Percentiles rank a stretch among this genome's conserved stretches.
Evolutionary conservation across 2,888 invertebrate species (phyloP).

Genomic region (Campopleginae sp.): DNA sequence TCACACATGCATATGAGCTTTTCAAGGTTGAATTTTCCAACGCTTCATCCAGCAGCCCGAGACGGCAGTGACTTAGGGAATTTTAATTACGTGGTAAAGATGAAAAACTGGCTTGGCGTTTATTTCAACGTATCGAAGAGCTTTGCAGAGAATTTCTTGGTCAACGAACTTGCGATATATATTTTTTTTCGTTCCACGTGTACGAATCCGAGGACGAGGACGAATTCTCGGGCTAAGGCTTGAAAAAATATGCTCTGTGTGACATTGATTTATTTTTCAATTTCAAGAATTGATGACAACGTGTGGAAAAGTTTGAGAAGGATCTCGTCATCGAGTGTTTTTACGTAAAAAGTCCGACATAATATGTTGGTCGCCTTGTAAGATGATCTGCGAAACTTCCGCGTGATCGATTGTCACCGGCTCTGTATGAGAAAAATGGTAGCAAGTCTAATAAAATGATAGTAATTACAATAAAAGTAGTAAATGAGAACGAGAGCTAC

Average conservation of each 20-base stretch:
- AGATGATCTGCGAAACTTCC: conserved; percentile 66
- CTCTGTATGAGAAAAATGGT: conserved; percentile 59
- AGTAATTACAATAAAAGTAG: conserved; percentile 51
- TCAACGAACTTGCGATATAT: too few relatives aligned
- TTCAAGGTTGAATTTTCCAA: conserved; percentile 10
- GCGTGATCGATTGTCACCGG: conserved; percentile 73
- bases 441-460: conserved; percentile 15
- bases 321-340: neutral
- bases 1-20: neutral
- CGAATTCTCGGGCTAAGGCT: too few relatives aligned
- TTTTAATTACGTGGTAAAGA: neutral
- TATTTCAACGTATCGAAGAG: neutral
- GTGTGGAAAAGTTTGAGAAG: too few relatives aligned
- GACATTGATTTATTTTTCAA: too few relatives aligned
- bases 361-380: neutral
- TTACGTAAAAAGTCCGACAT: neutral
- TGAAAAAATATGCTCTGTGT: too few relatives aligned
- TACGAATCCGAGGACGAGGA: too few relatives aligned
- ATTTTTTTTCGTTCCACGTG: too few relatives aligned
- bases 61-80: neutral
- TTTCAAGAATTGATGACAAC: too few relatives aligned
- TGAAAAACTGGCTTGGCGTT: neutral
- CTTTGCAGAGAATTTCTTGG: too few relatives aligned
- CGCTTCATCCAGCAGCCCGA: neutral
- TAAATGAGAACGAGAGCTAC: neutral